These are phyloP conservation scores for Mimas tiliae DNA, from an alignment of 2,888 invertebrate genomes.

Conservation along the genomic window DNA sequence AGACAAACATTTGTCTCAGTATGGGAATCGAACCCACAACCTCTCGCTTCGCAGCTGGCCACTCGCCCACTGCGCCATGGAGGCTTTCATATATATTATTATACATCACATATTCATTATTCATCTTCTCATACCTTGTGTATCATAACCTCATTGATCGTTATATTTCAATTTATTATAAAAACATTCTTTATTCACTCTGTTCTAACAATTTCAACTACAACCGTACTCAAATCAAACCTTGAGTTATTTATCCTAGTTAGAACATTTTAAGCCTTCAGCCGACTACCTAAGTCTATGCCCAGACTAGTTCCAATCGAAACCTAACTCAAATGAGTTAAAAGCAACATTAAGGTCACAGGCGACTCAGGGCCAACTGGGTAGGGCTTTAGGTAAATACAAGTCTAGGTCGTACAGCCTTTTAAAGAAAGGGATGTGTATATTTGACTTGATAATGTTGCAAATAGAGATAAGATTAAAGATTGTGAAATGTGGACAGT, in stretches of 20 bases:
- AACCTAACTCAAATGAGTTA: not conserved
- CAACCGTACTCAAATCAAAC: not conserved
- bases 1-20: too few relatives aligned
- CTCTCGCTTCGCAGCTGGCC: too few relatives aligned
- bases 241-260: not conserved
- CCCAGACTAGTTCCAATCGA: not conserved
- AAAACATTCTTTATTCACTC: not conserved
- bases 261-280: not conserved
- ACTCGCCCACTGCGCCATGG: too few relatives aligned
- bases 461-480: constrained; percentile 14
- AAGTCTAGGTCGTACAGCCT: constrained; percentile 13
- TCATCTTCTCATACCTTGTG: too few relatives aligned
- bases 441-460: constrained; percentile 26
- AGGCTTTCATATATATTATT: too few relatives aligned
- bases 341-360: constrained; percentile 6
- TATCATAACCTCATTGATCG: too few relatives aligned
- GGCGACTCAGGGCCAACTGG: constrained; percentile 4
- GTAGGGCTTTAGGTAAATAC: constrained; percentile 9
- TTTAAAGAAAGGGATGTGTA: constrained; percentile 27
- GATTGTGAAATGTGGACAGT: constrained; percentile 15
- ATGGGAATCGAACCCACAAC: too few relatives aligned
- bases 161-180: too few relatives aligned
- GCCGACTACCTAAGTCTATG: not conserved
- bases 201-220: not conserved
- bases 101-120: too few relatives aligned